Evolutionary conservation across 2,113 vertebrate genomes (phyloP), one percentile per base, ranked within the genome.

Genomic region (Calonectris borealis): DNA sequence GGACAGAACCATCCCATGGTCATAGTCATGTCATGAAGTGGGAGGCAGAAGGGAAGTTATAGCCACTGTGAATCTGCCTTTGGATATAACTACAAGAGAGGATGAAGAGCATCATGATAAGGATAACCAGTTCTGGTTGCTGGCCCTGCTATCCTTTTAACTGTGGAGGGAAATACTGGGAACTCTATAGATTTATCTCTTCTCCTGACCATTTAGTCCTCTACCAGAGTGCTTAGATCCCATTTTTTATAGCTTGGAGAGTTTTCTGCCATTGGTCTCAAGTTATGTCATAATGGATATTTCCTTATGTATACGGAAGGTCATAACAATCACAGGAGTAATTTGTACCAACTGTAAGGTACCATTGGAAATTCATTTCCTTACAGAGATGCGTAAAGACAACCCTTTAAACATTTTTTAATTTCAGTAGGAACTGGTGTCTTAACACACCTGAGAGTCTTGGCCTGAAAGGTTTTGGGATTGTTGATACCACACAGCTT

Each of bases 161-260:
- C 4, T 17, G 3, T 13, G 2, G 14, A 48, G 7, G 3, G 61
- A 83, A 94, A 44, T 19, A 52, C 3, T 34, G 26, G 31, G 36
- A 82, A 65, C 2, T 32, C 5, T 26, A 14, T 1, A 40, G 10
- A 34, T 34, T 36, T 4, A 21, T 29, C 7, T 9, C 8, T 69
- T 65, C 20, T 5, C 2, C 4, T 4, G 6, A 3, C 2, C n/a
- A n/a, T n/a, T n/a, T n/a, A n/a, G n/a, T n/a, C n/a, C 25, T 61
- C 24, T 57, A 4, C 2, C 0, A 4, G 27, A 79, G 6, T 17
- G 9, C 15, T 70, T 72, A 42, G 21, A 52, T 71, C 19, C 12
- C 9, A 5, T n/a, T 64, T 68, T 34, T 57, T 48, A 36, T 3
- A n/a, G 3, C 14, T 46, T 48, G 10, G 40, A 66, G 10, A 77